phyloP scores from a whole-genome alignment of 2,113 vertebrate genomes.

The Grallaria varia region DNA sequence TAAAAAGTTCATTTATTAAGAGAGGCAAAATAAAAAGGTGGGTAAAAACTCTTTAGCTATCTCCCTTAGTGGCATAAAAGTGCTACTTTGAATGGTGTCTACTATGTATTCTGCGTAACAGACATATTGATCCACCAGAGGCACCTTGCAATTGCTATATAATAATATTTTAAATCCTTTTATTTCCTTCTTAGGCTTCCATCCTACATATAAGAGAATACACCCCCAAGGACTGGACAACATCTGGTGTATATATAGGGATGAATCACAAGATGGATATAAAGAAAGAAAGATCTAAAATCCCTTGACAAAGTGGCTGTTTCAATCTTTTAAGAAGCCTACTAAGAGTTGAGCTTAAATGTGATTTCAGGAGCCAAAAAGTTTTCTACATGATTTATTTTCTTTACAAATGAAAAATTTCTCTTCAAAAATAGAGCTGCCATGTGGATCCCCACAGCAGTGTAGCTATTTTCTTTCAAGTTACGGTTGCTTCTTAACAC shows the following conservation, averaged over 20 bases:
- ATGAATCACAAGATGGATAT: constrained; percentile 25
- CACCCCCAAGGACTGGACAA: constrained; percentile 15
- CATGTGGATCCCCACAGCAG: constrained; percentile 52
- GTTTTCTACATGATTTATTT: constrained; percentile 44
- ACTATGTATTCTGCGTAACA: not conserved
- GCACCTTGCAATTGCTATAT: not conserved
- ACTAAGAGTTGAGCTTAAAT: constrained; percentile 48
- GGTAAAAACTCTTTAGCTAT: not conserved
- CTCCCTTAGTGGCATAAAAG: not conserved
- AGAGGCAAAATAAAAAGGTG: not conserved
- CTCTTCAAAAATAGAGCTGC: constrained; percentile 1
- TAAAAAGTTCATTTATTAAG: not conserved
- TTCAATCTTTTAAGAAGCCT: constrained; percentile 45
- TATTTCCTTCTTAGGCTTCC: constrained; percentile 56
- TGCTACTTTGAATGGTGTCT: not conserved
- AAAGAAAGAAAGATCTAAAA: constrained; percentile 53
- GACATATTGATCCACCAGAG: constrained; percentile 3
- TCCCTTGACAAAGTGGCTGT: constrained; percentile 27
- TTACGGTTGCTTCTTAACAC: constrained; percentile 62
- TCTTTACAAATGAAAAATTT: constrained; percentile 17
- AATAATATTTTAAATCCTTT: constrained; percentile 37
- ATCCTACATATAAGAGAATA: constrained; percentile 8
- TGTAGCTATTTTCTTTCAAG: constrained; percentile 66
- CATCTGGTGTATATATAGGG: constrained; percentile 8
- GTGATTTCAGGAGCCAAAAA: constrained; percentile 33